Percentiles rank a stretch among this genome's conserved stretches.
These are phyloP conservation scores for Canis aureus DNA, from an alignment of 2,113 vertebrate genomes.

Conservation along the genomic window DNA sequence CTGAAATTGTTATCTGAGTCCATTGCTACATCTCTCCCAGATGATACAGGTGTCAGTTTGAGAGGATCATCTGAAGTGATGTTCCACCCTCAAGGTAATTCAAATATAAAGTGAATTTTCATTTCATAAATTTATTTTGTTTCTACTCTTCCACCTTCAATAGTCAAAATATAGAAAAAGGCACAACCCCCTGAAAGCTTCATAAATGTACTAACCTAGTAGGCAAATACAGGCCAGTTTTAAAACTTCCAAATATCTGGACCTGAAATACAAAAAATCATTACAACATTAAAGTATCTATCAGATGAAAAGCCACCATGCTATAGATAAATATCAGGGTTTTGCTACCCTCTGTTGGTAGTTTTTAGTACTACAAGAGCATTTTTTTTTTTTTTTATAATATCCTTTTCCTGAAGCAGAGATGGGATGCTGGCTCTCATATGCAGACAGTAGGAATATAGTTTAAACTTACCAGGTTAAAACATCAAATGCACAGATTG, in stretches of 20 bases:
- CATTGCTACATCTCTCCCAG: not conserved
- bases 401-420: not conserved
- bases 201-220: conserved; percentile 92
- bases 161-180: conserved; percentile 26
- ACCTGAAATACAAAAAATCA: conserved; percentile 89
- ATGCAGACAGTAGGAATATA: not conserved
- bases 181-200: conserved; percentile 26
- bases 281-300: not conserved
- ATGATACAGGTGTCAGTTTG: not conserved
- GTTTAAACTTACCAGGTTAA: not conserved
- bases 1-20: not conserved
- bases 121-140: not conserved
- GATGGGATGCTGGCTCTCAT: not conserved
- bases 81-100: not conserved
- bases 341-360: conserved; percentile 84
- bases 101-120: not conserved
- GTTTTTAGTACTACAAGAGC: conserved; percentile 68
- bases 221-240: conserved; percentile 96
- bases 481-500: not conserved
- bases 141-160: not conserved
- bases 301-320: not conserved
- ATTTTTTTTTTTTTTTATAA: not conserved
- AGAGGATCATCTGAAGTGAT: not conserved
- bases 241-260: conserved; percentile 98
- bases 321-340: conserved; percentile 5